Percentiles rank a stretch among this genome's conserved stretches.
Evolutionary conservation across 2,888 invertebrate genomes (phyloP).

Genomic region (Dolichomitus sp.): DNA sequence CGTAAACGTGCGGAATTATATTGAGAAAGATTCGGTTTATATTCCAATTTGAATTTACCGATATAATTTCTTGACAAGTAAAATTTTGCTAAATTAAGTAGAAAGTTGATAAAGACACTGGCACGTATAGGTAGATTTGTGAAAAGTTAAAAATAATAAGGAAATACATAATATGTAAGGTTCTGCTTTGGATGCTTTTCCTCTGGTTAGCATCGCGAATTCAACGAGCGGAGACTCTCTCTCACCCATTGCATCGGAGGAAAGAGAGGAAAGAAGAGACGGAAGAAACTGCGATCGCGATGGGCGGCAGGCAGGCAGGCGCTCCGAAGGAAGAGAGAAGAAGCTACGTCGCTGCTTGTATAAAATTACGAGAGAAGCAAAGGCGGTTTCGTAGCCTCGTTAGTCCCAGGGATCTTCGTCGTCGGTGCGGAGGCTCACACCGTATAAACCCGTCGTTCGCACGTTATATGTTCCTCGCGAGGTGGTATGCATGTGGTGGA

Average conservation of each 20-base stretch:
- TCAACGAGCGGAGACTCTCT: not conserved
- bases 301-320: not conserved
- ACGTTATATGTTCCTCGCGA: slow-evolving; percentile 19
- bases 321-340: slow-evolving; percentile 9
- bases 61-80: too few species aligned
- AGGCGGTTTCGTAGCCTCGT: slow-evolving; percentile 55
- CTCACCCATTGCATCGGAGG: slow-evolving; percentile 1
- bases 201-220: not conserved
- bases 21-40: too few species aligned
- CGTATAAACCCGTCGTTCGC: slow-evolving; percentile 12
- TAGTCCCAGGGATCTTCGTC: slow-evolving; percentile 36
- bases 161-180: too few species aligned
- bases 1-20: too few species aligned
- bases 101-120: too few species aligned
- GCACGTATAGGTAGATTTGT: too few species aligned
- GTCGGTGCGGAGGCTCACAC: slow-evolving; percentile 5
- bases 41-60: not conserved
- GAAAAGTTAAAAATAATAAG: too few species aligned
- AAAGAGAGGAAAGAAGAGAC: slow-evolving; percentile 2
- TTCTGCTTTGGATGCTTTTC: not conserved
- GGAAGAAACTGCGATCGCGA: not conserved
- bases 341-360: slow-evolving; percentile 17
- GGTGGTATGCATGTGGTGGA: slow-evolving; percentile 58
- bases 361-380: slow-evolving; percentile 3
- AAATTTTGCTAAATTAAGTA: too few species aligned